Evolutionary conservation across 1,140 invertebrate genomes (phyloP).

Genomic region (Drosophila insularis): DNA sequence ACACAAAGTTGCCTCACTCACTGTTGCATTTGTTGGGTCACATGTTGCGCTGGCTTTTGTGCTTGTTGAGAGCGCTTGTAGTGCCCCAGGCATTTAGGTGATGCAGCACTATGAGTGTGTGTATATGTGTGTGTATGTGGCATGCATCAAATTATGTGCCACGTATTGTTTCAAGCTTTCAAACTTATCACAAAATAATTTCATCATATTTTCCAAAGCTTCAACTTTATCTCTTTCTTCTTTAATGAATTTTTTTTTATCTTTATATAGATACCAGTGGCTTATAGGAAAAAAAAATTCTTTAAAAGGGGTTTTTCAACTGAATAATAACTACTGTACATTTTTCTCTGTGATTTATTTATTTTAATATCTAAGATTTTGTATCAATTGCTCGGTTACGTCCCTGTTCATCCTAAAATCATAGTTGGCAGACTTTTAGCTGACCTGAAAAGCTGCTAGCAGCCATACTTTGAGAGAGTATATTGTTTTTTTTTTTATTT

Average conservation of each 20-base stretch:
- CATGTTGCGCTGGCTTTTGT: constrained; percentile 20
- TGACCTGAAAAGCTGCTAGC: too few relatives aligned
- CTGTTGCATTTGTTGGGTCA: constrained; percentile 15
- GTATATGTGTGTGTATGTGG: constrained; percentile 33
- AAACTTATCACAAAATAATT: constrained; percentile 38
- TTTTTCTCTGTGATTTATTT: too few relatives aligned
- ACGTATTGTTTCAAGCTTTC: constrained; percentile 44
- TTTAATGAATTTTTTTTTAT: too few relatives aligned
- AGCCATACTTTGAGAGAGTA: neutral
- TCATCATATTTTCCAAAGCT: constrained; percentile 33
- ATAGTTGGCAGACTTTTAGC: too few relatives aligned
- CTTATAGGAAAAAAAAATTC: too few relatives aligned
- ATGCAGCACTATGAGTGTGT: constrained; percentile 5
- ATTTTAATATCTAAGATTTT: too few relatives aligned
- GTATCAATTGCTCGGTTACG: too few relatives aligned
- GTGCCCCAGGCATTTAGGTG: constrained; percentile 18
- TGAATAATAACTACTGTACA: too few relatives aligned
- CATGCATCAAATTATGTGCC: constrained; percentile 27
- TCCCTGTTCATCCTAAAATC: neutral
- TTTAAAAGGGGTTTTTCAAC: too few relatives aligned
- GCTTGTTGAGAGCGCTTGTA: constrained; percentile 17
- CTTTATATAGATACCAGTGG: neutral
- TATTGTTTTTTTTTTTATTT: neutral
- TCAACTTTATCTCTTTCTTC: constrained; percentile 26
- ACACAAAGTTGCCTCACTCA: constrained; percentile 15